phyloP scores from a whole-genome alignment of 2,113 vertebrate genomes.

The Scortum barcoo region DNA sequence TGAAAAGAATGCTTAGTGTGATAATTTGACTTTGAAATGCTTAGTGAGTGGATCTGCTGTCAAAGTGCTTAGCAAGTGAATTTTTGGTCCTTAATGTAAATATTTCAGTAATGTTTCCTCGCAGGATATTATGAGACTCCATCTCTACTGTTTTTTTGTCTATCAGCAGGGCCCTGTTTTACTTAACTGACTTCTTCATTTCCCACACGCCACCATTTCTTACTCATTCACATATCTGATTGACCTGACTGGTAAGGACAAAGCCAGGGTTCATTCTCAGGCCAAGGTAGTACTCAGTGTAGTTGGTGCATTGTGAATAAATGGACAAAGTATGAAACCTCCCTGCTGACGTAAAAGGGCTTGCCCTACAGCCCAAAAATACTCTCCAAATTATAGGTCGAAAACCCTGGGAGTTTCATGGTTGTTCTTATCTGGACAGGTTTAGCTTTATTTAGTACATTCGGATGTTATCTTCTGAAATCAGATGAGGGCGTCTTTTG shows the following conservation, averaged over 20 bases:
- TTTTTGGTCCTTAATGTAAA: slow-evolving; percentile 60
- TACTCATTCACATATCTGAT: slow-evolving; percentile 19
- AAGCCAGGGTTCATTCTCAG: slow-evolving; percentile 18
- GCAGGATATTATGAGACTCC: slow-evolving; percentile 32
- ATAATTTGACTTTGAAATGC: slow-evolving; percentile 65
- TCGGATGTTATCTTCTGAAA: neutral
- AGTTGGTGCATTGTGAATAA: neutral
- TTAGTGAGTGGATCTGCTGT: slow-evolving; percentile 57
- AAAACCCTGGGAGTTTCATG: neutral
- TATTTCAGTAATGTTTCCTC: slow-evolving; percentile 67
- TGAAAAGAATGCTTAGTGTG: slow-evolving; percentile 68
- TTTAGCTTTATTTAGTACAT: slow-evolving; percentile 10
- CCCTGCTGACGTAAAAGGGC: neutral
- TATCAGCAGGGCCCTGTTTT: slow-evolving; percentile 29
- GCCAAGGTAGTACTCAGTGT: neutral
- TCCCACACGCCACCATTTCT: slow-evolving; percentile 8
- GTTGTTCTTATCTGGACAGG: neutral
- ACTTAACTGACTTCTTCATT: slow-evolving; percentile 31
- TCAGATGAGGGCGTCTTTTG: neutral
- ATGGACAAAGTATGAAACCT: neutral
- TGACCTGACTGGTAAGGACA: slow-evolving; percentile 11
- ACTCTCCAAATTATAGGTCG: neutral
- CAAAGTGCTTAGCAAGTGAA: slow-evolving; percentile 63
- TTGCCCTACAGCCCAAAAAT: neutral
- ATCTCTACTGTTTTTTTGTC: slow-evolving; percentile 25